phyloP scores from a whole-genome alignment of 92 coral and sea anemone genomes.

The Blastomussa wellsi region DNA sequence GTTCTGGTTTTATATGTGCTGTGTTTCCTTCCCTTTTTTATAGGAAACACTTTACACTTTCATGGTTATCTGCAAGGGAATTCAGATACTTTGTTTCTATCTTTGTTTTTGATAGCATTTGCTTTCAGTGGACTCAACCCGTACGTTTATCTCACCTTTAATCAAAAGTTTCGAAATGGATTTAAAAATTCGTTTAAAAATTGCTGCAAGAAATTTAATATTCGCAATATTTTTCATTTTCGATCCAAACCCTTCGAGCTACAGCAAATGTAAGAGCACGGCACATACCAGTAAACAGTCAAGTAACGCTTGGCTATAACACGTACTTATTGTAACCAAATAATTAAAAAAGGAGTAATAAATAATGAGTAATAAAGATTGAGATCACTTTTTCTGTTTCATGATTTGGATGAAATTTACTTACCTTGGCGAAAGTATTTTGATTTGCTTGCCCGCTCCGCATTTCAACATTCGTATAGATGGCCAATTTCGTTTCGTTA shows the following conservation, averaged over 20 bases:
- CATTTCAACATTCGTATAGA: too few species aligned
- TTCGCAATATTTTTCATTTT: neutral
- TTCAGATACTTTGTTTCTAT: neutral
- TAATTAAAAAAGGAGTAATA: too few species aligned
- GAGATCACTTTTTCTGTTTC: too few species aligned
- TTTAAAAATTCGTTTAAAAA: neutral
- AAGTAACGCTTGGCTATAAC: too few species aligned
- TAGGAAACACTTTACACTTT: neutral
- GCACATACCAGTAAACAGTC: too few species aligned
- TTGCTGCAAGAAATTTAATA: neutral
- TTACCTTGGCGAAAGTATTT: too few species aligned
- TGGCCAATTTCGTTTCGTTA: too few species aligned
- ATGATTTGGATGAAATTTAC: too few species aligned
- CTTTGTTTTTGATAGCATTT: neutral
- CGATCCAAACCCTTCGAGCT: neutral
- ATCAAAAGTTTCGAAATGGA: neutral
- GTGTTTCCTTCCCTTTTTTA: neutral
- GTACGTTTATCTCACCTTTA: conserved; percentile 1
- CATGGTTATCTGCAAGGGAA: neutral
- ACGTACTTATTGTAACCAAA: too few species aligned
- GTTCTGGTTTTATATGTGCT: conserved; percentile 6
- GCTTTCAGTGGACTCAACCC: conserved; percentile 12
- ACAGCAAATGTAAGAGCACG: neutral
- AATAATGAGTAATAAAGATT: too few species aligned
- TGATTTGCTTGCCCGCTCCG: too few species aligned